Conservation (phyloP, 2,797 vertebrate genomes). For the Platalea minor region DNA sequence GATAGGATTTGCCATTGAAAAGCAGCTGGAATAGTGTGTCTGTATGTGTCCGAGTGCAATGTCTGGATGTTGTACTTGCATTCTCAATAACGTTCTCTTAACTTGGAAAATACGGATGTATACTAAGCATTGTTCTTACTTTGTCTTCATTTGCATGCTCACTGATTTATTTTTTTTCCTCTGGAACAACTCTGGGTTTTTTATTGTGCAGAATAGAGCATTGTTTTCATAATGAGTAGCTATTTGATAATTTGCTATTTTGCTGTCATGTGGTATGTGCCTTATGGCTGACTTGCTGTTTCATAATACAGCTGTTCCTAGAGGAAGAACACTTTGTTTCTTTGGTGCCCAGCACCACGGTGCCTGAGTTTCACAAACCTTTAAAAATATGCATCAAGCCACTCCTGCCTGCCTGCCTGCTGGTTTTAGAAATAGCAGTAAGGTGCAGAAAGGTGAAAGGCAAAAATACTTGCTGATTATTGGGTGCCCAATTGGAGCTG, state of each 20-base stretch:
- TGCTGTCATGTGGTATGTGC: not conserved
- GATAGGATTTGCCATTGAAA: not conserved
- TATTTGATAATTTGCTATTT: conserved; percentile 48
- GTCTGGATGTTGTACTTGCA: not conserved
- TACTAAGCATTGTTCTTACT: not conserved
- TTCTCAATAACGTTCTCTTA: not conserved
- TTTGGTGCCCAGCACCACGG: not conserved
- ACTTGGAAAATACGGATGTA: not conserved
- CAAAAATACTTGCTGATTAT: not conserved
- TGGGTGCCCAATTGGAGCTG: not conserved
- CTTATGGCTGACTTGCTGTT: conserved; percentile 22
- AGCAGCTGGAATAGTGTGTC: not conserved
- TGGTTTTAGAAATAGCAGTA: not conserved
- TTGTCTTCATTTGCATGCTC: not conserved
- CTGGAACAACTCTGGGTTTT: not conserved
- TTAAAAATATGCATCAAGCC: not conserved
- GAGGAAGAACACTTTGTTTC: not conserved
- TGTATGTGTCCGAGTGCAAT: not conserved
- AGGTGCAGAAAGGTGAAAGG: not conserved
- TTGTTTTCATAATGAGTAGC: conserved; percentile 37
- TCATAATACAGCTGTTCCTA: not conserved
- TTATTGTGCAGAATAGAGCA: not conserved
- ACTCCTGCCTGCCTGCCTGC: not conserved
- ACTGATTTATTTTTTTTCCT: not conserved
- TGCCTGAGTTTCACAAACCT: not conserved